Conservation (phyloP, 64 coral and sea anemone genomes). For the Acropora yongei region DNA sequence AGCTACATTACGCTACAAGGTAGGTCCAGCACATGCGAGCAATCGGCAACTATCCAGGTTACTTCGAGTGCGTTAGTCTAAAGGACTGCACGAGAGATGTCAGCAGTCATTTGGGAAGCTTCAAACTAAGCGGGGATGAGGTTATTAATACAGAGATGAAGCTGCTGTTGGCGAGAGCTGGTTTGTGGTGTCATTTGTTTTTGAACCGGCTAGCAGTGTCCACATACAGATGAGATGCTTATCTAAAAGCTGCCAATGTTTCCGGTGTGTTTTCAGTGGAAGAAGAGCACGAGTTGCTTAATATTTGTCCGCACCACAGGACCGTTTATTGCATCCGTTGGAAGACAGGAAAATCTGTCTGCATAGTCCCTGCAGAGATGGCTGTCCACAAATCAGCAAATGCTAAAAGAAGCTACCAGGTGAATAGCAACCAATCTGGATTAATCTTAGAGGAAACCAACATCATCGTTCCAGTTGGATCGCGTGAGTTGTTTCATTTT, state of each 20-base stretch:
- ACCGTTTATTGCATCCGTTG: constrained; percentile 38
- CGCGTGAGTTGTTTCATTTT: neutral
- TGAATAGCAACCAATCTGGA: neutral
- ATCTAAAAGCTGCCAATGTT: neutral
- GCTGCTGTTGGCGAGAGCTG: constrained; percentile 61
- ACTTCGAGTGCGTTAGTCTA: constrained; percentile 40
- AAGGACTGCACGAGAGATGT: constrained; percentile 70
- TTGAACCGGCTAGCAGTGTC: constrained; percentile 3
- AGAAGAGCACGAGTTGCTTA: constrained; percentile 33
- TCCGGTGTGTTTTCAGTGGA: constrained; percentile 61
- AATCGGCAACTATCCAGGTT: constrained; percentile 21
- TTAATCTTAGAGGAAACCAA: constrained; percentile 1
- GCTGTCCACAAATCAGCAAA: constrained; percentile 24
- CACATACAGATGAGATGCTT: constrained; percentile 31
- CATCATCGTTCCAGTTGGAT: constrained; percentile 25
- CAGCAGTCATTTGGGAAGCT: constrained; percentile 37
- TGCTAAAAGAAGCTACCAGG: neutral
- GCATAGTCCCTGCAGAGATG: neutral
- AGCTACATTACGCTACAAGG: neutral
- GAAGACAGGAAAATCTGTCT: constrained; percentile 14
- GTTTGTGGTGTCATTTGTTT: constrained; percentile 19
- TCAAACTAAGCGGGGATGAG: constrained; percentile 45
- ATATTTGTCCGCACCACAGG: constrained; percentile 57
- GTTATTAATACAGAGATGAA: constrained; percentile 64
- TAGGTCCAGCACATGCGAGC: constrained; percentile 13